These are phyloP conservation scores for Tetramorium parvispinum DNA, from an alignment of 1,140 invertebrate species.

Conservation along the genomic window DNA sequence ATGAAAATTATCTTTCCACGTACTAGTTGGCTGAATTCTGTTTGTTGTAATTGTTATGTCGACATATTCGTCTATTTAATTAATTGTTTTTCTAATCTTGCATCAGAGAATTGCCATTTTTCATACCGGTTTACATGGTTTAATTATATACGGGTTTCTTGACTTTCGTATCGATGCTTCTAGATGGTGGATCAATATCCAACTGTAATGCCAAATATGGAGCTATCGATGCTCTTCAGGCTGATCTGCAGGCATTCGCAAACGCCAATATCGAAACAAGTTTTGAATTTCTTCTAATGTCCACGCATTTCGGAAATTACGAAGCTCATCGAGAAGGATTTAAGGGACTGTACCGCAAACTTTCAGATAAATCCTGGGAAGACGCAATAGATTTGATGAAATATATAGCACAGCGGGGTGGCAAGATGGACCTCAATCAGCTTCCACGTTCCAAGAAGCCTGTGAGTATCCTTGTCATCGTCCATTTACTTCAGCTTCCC, in stretches of 20 bases:
- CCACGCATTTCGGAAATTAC: slow-evolving; percentile 92
- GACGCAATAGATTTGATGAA: slow-evolving; percentile 91
- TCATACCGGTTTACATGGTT: too few relatives aligned
- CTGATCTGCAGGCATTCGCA: slow-evolving; percentile 87
- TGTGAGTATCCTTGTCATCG: slow-evolving; percentile 58
- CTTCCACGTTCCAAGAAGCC: slow-evolving; percentile 75
- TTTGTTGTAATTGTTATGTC: too few relatives aligned
- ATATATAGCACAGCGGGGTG: slow-evolving; percentile 91
- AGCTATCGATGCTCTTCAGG: slow-evolving; percentile 85
- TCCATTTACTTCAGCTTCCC: background rate
- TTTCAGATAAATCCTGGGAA: slow-evolving; percentile 91
- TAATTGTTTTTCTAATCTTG: too few relatives aligned
- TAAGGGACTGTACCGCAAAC: slow-evolving; percentile 89
- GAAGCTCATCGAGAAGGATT: slow-evolving; percentile 92
- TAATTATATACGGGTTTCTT: too few relatives aligned
- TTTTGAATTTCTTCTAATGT: slow-evolving; percentile 91
- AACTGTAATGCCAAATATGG: slow-evolving; percentile 91
- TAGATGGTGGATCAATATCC: slow-evolving; percentile 76
- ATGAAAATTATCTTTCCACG: background rate
- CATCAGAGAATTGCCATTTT: too few relatives aligned
- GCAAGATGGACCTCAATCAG: slow-evolving; percentile 84
- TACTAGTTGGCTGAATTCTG: too few relatives aligned
- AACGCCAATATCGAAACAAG: slow-evolving; percentile 89
- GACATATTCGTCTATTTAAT: too few relatives aligned
- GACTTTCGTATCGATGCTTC: slow-evolving; percentile 28